Base-by-base conservation (phyloP, 2,113 vertebrate genomes). In the Caranx ignobilis region DNA sequence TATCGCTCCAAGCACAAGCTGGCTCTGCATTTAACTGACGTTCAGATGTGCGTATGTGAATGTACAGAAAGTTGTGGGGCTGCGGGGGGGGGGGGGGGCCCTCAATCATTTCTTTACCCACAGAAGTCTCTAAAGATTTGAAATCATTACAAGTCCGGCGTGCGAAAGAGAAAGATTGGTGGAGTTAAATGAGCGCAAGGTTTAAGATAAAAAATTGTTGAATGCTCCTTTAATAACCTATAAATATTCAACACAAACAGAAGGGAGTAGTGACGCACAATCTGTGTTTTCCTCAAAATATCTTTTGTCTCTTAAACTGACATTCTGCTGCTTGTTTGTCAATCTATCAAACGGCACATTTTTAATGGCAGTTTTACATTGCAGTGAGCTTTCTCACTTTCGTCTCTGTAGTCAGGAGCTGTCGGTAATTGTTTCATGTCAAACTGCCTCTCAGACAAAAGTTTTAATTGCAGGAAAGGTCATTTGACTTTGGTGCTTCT, bases 401-500 rank as follows among this genome's bases (percentile, higher is more conserved):
- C 50, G 21, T 80, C 74, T 50, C 37, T 41, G 57, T 60, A 57
- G 41, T 37, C 73, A 31, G 34, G 3, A 47, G 47, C 54, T 52
- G 13, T 67, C 19, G 16, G 11, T 37, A 61, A 82, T 71, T 71
- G 41, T 54, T 43, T n/a, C 0, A 31, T 26, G 41, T 65, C 64
- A 61, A 77, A 77, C 31, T 61, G 76, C 55, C 66, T 52, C 80
- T 84, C 79, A 82, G 69, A 77, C 77, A 37, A 75, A 89, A 86
- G 69, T 87, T 86, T 83, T 79, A 76, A 90, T 90, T 72, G 80
- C 32, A 82, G 41, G 71, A 82, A 92, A 91, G 91, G 86, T 93
- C 83, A 89, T 77, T 79, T 84, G 86, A 82, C 84, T 88, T 89
- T 69, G 48, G 73, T 1, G 35, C 16, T 57, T 81, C 62, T 56